Base-by-base conservation (phyloP, 1,140 invertebrate species). In the Zaprionus camerounensis region DNA sequence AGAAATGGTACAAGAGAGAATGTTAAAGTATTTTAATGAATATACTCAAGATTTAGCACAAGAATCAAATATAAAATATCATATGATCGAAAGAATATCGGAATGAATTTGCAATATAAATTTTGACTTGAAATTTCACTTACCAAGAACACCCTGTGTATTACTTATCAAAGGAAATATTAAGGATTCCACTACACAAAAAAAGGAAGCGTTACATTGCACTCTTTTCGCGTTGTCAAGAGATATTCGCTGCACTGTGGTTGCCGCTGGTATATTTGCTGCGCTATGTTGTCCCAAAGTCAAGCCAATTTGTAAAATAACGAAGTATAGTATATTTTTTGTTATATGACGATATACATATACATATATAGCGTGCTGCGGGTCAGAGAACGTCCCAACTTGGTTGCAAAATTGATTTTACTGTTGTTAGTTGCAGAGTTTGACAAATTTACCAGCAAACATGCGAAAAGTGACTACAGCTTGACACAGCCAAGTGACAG, bases 241-340 rank as follows among this genome's bases (percentile, higher is more conserved):
- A 84, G 71, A 76, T 59, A 64, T 55, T 22, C 56, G 38, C n/a
- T 51, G 13, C 24, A 49, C 53, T 71, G 34, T 61, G 56, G 67
- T 83, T 66, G 31, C 75, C 78, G 66, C 51, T 69, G 51, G 72
- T 76, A n/a, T 69, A 80, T 72, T 72, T 71, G 68, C 53, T 77
- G 56, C 46, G 38, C 24, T 34, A 34, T 53, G 49, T 17, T 74
- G 51, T 59, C 74, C 77, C 72, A 63, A 66, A 57, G 80, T 70
- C 80, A 62, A 88, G 81, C 85, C 84, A 88, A 88, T 88, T 88
- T 88, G 78, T 90, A 88, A 88, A 88, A 88, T 84, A 75, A 71
- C 59, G 24, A 71, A 58, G 62, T 38, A 64, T 71, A 61, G 31
- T 34, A 34, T 34, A 11, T 34, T 11, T 34, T 61, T 17, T 38